A percentile compares a stretch with the other conserved stretches of the same genome.
These are phyloP conservation scores for Poecilia velifera DNA, from an alignment of 2,797 vertebrate species.

Conservation along the genomic window DNA sequence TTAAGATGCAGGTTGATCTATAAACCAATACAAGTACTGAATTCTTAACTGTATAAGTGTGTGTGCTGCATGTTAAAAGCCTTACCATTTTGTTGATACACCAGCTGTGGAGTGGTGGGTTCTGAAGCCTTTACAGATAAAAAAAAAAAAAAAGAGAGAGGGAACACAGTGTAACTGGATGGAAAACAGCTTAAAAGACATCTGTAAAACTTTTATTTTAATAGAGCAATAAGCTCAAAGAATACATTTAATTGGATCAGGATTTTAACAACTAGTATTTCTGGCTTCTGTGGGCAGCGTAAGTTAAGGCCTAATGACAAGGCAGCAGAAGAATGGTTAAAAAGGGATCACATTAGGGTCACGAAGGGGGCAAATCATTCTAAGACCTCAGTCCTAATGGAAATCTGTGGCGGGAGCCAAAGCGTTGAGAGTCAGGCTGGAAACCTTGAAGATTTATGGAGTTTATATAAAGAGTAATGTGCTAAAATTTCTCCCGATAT, in stretches of 20 bases:
- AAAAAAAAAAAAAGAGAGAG: background rate
- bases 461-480: background rate
- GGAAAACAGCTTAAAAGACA: background rate
- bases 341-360: background rate
- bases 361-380: background rate
- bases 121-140: slow-evolving; percentile 74
- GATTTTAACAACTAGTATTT: slow-evolving; percentile 40
- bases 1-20: background rate
- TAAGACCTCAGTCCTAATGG: background rate
- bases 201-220: slow-evolving; percentile 18
- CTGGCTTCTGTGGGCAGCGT: slow-evolving; percentile 35
- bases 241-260: slow-evolving; percentile 46
- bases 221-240: slow-evolving; percentile 32
- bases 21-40: background rate
- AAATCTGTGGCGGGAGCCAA: background rate
- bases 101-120: slow-evolving; percentile 83
- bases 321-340: background rate
- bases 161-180: background rate
- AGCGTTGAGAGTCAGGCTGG: background rate
- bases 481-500: background rate
- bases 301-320: slow-evolving; percentile 50
- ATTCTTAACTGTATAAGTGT: background rate
- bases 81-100: slow-evolving; percentile 97
- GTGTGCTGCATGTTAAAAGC: background rate
- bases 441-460: background rate